phyloP scores from a whole-genome alignment of 1,140 invertebrate genomes.

The Caerostris extrusa region DNA sequence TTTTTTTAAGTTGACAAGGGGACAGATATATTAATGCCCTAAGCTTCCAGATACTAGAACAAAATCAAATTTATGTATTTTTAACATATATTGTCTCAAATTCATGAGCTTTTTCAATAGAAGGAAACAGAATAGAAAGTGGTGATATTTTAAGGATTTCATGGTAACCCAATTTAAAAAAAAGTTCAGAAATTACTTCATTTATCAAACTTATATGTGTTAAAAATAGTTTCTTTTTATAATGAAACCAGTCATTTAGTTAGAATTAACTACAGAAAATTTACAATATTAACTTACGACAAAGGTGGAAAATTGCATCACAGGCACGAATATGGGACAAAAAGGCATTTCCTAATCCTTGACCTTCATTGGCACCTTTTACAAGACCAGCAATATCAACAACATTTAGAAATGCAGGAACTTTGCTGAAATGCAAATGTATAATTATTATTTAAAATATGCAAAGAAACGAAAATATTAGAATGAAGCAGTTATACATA shows the following conservation, averaged over 20 bases:
- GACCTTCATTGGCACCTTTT: conserved; percentile 98
- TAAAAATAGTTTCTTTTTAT: background rate
- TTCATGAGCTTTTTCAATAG: too few species aligned
- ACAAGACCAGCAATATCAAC: conserved; percentile 99
- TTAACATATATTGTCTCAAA: too few species aligned
- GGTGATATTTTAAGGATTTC: too few species aligned
- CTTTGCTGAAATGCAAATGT: conserved; percentile 88
- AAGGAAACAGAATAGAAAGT: too few species aligned
- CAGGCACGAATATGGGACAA: conserved; percentile 99
- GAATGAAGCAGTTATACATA: background rate
- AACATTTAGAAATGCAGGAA: conserved; percentile 96
- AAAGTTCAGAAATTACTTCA: background rate
- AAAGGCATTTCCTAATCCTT: conserved; percentile 99
- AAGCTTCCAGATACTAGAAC: too few species aligned
- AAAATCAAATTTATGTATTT: too few species aligned
- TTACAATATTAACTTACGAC: conserved; percentile 87
- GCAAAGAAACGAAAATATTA: background rate
- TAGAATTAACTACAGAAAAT: background rate
- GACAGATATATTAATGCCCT: too few species aligned
- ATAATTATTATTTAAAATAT: conserved; percentile 45
- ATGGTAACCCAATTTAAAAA: background rate
- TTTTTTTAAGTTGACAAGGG: too few species aligned
- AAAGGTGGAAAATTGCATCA: conserved; percentile 99
- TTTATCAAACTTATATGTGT: background rate
- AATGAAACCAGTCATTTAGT: background rate